Base-by-base conservation (phyloP, 2,888 invertebrate species). In the Oligia latruncula region DNA sequence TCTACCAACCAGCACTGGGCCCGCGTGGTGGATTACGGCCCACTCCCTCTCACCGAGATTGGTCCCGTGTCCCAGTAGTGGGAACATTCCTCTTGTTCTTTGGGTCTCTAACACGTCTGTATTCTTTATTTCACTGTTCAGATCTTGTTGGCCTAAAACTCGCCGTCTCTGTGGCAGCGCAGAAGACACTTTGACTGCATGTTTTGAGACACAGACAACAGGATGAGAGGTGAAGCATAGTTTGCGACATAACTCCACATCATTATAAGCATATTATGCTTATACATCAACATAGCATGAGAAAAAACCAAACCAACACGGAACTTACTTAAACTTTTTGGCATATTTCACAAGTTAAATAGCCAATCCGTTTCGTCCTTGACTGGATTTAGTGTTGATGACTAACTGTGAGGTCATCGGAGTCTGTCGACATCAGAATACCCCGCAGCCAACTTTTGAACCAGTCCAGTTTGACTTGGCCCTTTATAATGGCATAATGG, bases 351-450 rank as follows among this genome's bases (percentile, higher is more conserved):
- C 62, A 40, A 84, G 35, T 71, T 71, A 60, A 67, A 64, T 29
- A 82, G 6, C 17, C 35, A 70, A 86, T 75, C 46, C 15, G 87
- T 64, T 52, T n/a, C 71, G 68, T 74, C 86, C 84, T 84, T 84
- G 83, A 84, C 78, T 78, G 74, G 35, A 74, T 85, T 85, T 73
- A n/a, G 68, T 49, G 71, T 29, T 55, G 87, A 87, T 87, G 84
- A 86, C 75, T 86, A 78, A 86, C 9, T n/a, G 43, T 86, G 84
- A 86, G 70, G 84, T 83, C 83, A 75, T 23, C 65, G 0, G n/a
- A 29, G 60, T 67, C 71, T 86, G 79, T 86, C 87, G 83, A 84
- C 78, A 84, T 83, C 71, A 55, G 23, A 15, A 73, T 43, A 20
- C 20, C 60, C 60, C 35, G 49, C 15, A 46, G 55, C 23, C 40